phyloP scores from a whole-genome alignment of 1,140 invertebrate genomes.

The Meloidogyne chitwoodi region DNA sequence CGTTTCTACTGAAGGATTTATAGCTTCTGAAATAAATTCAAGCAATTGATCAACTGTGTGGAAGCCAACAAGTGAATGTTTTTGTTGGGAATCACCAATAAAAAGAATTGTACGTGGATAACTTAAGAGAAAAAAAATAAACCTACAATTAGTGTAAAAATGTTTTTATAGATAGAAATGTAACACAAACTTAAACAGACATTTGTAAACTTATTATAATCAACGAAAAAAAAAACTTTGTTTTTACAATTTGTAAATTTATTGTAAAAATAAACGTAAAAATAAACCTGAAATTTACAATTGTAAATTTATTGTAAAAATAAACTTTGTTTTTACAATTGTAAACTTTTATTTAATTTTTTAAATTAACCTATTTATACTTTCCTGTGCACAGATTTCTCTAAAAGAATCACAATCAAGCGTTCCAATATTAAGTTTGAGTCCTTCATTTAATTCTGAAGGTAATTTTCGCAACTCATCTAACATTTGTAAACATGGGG shows the following conservation, averaged over 20 bases:
- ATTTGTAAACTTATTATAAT: background rate
- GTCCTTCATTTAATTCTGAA: constrained; percentile 40
- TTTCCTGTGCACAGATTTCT: constrained; percentile 61
- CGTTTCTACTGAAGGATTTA: constrained; percentile 66
- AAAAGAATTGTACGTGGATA: constrained; percentile 75
- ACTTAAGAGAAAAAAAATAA: constrained; percentile 63
- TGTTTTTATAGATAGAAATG: too few relatives aligned
- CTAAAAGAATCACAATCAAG: constrained; percentile 65
- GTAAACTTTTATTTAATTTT: background rate
- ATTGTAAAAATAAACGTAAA: too few relatives aligned
- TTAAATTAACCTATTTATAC: constrained; percentile 37
- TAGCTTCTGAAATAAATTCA: constrained; percentile 69
- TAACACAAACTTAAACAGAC: too few relatives aligned
- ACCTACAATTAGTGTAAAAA: too few relatives aligned
- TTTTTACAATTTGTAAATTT: too few relatives aligned
- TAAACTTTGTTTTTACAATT: background rate
- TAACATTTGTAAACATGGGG: constrained; percentile 73
- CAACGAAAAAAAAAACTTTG: too few relatives aligned
- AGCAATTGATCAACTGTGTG: constrained; percentile 67
- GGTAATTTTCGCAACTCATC: constrained; percentile 73
- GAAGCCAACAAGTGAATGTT: constrained; percentile 67
- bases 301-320: background rate
- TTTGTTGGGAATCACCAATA: constrained; percentile 30
- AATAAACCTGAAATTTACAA: too few relatives aligned
- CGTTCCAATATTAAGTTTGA: constrained; percentile 67